Evolutionary conservation across 2,797 vertebrate species (phyloP).

Genomic region (Nannoperca obscura): DNA sequence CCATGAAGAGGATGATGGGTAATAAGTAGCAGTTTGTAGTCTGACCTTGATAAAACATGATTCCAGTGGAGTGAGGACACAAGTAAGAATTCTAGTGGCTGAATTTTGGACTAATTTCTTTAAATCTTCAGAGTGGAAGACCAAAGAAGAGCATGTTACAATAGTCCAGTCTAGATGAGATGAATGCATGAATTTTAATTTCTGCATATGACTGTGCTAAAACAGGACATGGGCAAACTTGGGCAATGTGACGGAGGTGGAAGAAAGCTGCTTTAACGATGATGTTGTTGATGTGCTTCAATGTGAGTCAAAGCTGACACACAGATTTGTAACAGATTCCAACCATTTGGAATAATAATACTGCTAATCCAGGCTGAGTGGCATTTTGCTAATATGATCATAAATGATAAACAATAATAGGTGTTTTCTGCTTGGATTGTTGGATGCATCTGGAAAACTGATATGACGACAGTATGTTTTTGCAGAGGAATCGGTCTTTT

Average conservation of each 20-base stretch:
- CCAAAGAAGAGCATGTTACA: neutral
- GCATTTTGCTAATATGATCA: constrained; percentile 8
- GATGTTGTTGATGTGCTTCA: neutral
- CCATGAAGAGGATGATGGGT: neutral
- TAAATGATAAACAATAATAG: constrained; percentile 9
- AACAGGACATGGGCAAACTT: neutral
- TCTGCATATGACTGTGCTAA: too few relatives aligned
- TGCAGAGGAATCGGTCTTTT: constrained; percentile 4
- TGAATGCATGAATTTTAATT: neutral
- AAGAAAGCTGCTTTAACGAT: neutral
- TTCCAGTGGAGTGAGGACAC: neutral
- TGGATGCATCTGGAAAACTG: neutral
- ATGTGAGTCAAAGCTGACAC: neutral
- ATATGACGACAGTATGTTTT: constrained; percentile 3
- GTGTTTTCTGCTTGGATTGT: neutral
- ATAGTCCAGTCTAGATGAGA: neutral
- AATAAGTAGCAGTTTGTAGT: neutral
- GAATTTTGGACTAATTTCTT: neutral
- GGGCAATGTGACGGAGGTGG: neutral
- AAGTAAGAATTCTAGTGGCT: neutral
- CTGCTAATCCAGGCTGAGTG: neutral
- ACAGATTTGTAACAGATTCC: neutral
- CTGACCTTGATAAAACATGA: neutral
- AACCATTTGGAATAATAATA: neutral
- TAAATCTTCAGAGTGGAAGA: neutral